A percentile compares a stretch with the other conserved stretches of the same genome.
Conservation (phyloP, 2,113 vertebrate genomes). For the Centropus bengalensis region DNA sequence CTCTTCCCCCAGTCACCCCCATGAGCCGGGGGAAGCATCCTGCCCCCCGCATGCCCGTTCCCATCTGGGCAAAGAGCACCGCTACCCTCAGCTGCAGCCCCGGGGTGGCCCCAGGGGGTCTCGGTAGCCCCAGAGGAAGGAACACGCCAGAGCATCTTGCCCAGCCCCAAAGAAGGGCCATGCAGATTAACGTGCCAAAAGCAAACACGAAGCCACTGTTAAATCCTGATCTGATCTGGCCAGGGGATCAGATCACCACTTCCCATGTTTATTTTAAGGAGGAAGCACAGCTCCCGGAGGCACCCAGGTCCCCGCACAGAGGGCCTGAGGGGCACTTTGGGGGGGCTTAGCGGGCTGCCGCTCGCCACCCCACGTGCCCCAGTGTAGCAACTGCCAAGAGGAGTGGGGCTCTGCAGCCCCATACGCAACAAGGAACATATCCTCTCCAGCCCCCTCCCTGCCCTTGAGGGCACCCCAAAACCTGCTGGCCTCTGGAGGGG, state of each 20-base stretch:
- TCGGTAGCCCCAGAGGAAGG: neutral
- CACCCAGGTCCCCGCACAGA: neutral
- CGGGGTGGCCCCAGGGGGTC: neutral
- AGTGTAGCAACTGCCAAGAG: neutral
- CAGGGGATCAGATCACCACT: neutral
- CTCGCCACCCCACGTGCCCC: neutral
- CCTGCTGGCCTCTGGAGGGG: too few relatives aligned
- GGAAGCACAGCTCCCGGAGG: neutral
- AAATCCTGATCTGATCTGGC: neutral
- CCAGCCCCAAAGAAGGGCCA: accelerated
- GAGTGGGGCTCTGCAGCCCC: accelerated
- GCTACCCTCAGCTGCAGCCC: neutral
- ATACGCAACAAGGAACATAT: accelerated
- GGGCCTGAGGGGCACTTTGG: neutral
- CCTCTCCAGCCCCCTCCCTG: accelerated
- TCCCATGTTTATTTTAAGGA: slow-evolving; percentile 60
- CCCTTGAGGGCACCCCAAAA: neutral
- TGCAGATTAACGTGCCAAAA: neutral
- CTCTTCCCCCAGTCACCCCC: accelerated
- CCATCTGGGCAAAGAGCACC: too few relatives aligned
- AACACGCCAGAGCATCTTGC: accelerated
- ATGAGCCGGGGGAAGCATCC: accelerated
- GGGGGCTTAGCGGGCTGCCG: accelerated
- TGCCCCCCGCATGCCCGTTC: accelerated
- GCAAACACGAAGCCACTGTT: neutral